Conservation (phyloP, 2,113 vertebrate genomes). For the Baryphthengus martii region DNA sequence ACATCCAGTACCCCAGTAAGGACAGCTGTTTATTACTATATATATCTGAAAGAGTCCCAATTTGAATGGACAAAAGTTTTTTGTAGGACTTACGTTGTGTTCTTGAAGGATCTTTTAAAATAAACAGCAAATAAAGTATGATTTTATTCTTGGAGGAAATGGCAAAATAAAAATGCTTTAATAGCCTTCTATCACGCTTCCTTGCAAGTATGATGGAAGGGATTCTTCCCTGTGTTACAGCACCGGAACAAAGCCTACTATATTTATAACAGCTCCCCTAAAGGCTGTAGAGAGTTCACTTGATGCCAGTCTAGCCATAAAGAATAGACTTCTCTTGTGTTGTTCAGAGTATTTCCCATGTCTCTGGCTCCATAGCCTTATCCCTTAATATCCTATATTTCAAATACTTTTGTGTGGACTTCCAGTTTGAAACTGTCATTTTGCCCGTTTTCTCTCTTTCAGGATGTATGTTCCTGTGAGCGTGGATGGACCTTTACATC, state of each 20-base stretch:
- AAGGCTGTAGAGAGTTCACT: not conserved
- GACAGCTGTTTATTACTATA: not conserved
- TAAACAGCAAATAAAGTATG: not conserved
- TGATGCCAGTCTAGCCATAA: not conserved
- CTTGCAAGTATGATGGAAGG: not conserved
- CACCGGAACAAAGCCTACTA: not conserved
- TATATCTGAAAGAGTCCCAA: not conserved
- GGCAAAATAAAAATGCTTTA: not conserved
- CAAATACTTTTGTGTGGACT: not conserved
- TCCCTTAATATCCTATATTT: not conserved
- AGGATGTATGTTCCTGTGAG: not conserved
- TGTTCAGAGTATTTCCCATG: not conserved
- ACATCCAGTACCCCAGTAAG: not conserved
- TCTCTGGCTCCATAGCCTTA: not conserved
- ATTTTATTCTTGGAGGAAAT: not conserved
- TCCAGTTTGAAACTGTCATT: not conserved
- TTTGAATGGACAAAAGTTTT: not conserved
- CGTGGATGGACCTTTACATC: not conserved
- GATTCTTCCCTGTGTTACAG: not conserved
- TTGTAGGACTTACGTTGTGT: not conserved
- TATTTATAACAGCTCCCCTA: not conserved
- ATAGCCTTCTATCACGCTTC: not conserved
- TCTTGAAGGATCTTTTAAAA: not conserved
- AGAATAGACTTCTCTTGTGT: not conserved
- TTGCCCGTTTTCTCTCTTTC: not conserved